phyloP scores from a whole-genome alignment of 2,797 vertebrate species.

The Pseudopleuronectes americanus region DNA sequence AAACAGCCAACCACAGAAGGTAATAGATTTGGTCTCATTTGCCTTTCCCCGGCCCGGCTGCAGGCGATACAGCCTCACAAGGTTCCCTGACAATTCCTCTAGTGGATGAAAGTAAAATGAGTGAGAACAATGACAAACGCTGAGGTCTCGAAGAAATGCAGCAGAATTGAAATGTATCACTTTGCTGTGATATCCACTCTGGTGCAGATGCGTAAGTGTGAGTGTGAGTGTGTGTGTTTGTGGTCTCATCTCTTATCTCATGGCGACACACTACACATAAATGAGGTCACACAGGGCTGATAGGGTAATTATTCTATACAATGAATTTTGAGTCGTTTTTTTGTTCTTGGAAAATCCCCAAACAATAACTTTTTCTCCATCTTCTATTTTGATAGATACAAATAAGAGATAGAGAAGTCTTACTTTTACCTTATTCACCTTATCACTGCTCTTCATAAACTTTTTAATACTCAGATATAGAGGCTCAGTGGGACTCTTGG shows the following conservation, averaged over 20 bases:
- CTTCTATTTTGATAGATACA: neutral
- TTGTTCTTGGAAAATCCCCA: slow-evolving; percentile 3
- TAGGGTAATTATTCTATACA: slow-evolving; percentile 23
- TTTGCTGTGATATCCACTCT: slow-evolving; percentile 11
- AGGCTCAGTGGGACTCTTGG: neutral
- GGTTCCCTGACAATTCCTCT: slow-evolving; percentile 52
- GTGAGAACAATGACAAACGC: slow-evolving; percentile 47
- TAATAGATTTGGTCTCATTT: slow-evolving; percentile 71
- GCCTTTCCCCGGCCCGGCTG: slow-evolving; percentile 41
- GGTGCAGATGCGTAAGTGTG: slow-evolving; percentile 18
- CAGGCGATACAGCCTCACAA: slow-evolving; percentile 60
- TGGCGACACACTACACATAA: slow-evolving; percentile 7
- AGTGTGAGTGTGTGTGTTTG: neutral
- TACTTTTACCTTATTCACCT: slow-evolving; percentile 21
- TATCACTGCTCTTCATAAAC: slow-evolving; percentile 10
- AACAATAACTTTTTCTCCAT: neutral
- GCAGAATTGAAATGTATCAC: slow-evolving; percentile 29
- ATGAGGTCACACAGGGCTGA: slow-evolving; percentile 24
- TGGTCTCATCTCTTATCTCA: slow-evolving; percentile 24
- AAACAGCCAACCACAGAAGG: slow-evolving; percentile 43
- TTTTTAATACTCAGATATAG: neutral
- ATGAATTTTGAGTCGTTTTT: slow-evolving; percentile 1
- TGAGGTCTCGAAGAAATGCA: slow-evolving; percentile 46
- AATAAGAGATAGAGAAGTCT: neutral
- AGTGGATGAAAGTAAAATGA: slow-evolving; percentile 55